Percentiles rank a stretch among this genome's conserved stretches.
Conservation (phyloP, 2,113 vertebrate species). For the Tachysurus fulvidraco region DNA sequence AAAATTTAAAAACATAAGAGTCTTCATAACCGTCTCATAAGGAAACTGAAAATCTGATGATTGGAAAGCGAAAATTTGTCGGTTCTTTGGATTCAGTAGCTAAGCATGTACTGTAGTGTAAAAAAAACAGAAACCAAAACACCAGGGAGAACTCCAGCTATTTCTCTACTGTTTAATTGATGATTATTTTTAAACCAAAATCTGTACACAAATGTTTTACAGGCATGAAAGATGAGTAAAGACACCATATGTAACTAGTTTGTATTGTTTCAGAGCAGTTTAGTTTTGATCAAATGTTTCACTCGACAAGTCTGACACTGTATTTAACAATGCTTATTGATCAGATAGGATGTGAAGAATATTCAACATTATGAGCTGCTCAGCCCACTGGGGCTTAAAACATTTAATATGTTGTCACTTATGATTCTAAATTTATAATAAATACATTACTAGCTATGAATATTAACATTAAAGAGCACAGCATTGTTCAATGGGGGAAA, state of each 20-base stretch:
- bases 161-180: not conserved
- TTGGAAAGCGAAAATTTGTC: not conserved
- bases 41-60: not conserved
- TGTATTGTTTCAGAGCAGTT: not conserved
- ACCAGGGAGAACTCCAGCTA: not conserved
- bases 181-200: slow-evolving; percentile 33
- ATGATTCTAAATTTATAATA: not conserved
- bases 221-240: slow-evolving; percentile 9
- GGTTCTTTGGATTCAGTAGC: not conserved
- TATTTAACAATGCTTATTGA: not conserved
- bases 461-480: not conserved
- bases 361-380: not conserved
- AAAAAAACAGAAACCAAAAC: not conserved
- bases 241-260: too few species aligned
- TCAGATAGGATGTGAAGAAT: not conserved
- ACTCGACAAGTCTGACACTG: not conserved
- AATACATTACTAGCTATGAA: not conserved
- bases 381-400: not conserved
- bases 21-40: not conserved
- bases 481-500: not conserved
- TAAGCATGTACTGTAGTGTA: not conserved
- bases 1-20: not conserved
- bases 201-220: slow-evolving; percentile 8
- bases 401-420: not conserved
- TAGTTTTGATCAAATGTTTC: not conserved